These are phyloP conservation scores for Dicranocentrus wangi DNA, from an alignment of 2,888 invertebrate genomes.

Conservation along the genomic window DNA sequence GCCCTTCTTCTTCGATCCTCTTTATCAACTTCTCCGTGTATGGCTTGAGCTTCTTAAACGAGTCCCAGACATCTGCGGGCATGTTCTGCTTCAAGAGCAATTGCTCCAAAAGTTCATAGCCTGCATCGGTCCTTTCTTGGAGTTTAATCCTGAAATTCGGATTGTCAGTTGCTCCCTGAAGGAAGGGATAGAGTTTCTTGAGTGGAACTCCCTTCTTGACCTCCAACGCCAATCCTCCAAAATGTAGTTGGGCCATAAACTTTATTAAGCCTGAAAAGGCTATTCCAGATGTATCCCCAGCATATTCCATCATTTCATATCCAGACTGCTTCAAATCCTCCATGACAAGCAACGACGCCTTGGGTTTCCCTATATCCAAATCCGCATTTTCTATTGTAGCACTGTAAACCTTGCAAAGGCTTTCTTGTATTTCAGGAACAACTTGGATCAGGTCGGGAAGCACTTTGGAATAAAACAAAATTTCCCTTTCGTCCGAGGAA, in stretches of 20 bases:
- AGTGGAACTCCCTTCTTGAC: constrained; percentile 14
- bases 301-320: constrained; percentile 54
- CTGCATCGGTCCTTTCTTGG: constrained; percentile 10
- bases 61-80: constrained; percentile 20
- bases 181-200: constrained; percentile 57
- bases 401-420: constrained; percentile 55
- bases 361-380: constrained; percentile 9
- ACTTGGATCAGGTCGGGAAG: constrained; percentile 47
- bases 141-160: not conserved
- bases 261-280: constrained; percentile 49
- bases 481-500: constrained; percentile 55
- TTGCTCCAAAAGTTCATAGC: constrained; percentile 32
- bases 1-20: constrained; percentile 8
- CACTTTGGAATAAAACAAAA: constrained; percentile 58
- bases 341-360: constrained; percentile 65
- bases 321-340: constrained; percentile 67
- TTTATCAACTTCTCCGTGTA: constrained; percentile 22
- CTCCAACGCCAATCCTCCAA: constrained; percentile 47
- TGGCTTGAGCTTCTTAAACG: constrained; percentile 38
- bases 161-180: not conserved
- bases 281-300: not conserved
- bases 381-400: constrained; percentile 18
- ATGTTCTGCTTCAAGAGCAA: constrained; percentile 38
- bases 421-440: constrained; percentile 38
- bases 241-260: constrained; percentile 68